Evolutionary conservation across 1,140 invertebrate species (phyloP).

Genomic region (Anastrepha ludens): DNA sequence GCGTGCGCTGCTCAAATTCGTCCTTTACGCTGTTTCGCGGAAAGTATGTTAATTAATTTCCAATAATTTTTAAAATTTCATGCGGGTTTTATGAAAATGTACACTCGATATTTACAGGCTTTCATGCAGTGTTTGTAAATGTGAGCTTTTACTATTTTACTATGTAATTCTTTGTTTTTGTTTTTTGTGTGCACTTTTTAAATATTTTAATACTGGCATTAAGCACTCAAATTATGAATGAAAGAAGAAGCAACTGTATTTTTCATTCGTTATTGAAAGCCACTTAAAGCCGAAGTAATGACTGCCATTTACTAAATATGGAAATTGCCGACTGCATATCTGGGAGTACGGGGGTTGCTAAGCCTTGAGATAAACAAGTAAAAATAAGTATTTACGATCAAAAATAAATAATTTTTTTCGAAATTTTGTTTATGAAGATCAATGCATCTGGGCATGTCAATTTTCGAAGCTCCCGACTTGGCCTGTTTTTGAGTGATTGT

Average conservation of each 20-base stretch:
- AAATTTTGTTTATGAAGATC: too few species aligned
- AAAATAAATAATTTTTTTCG: too few species aligned
- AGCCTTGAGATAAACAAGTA: too few species aligned
- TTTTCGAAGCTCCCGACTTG: too few species aligned
- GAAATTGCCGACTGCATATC: not conserved
- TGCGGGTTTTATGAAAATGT: not conserved
- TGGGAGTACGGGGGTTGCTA: too few species aligned
- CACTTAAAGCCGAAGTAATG: not conserved
- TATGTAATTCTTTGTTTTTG: too few species aligned
- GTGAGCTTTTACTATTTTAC: not conserved
- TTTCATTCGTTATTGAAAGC: not conserved
- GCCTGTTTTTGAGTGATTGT: too few species aligned
- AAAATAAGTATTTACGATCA: too few species aligned
- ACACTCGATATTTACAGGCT: not conserved
- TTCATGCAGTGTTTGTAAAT: not conserved
- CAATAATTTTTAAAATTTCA: not conserved
- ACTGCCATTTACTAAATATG: not conserved
- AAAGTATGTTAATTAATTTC: conserved; percentile 30
- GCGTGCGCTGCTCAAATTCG: not conserved
- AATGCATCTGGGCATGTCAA: too few species aligned
- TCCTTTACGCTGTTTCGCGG: not conserved
- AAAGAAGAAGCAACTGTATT: not conserved
- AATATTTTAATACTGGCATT: too few species aligned
- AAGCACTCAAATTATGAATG: not conserved
- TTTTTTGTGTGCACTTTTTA: too few species aligned